Conservation (phyloP, 1,140 invertebrate species). For the silkworm (Bombyx mori) region ASM3026992v2 NC_085123.1:6421501-6422000, state of each 20-base stretch:
- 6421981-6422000: not conserved
- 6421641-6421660: no score
- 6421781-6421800: no score
- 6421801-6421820: no score
- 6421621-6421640: no score
- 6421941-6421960: conserved; percentile 9
- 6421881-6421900: conserved; percentile 47
- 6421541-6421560: conserved; percentile 7
- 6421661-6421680: no score
- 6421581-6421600: conserved; percentile 9
- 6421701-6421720: no score
- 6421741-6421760: not conserved
- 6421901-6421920: conserved; percentile 32
- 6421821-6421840: no score
- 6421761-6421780: conserved; percentile 6
- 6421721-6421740: no score
- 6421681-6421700: no score
- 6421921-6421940: conserved; percentile 17
- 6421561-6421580: conserved; percentile 6
- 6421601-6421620: not conserved
- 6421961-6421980: not conserved
- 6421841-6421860: conserved; percentile 1
- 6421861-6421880: conserved; percentile 9
- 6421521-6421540: not conserved
- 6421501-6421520: conserved; percentile 3